These are phyloP conservation scores for Synergus gifuensis DNA, from an alignment of 2,888 invertebrate genomes.

Conservation along the genomic window DNA sequence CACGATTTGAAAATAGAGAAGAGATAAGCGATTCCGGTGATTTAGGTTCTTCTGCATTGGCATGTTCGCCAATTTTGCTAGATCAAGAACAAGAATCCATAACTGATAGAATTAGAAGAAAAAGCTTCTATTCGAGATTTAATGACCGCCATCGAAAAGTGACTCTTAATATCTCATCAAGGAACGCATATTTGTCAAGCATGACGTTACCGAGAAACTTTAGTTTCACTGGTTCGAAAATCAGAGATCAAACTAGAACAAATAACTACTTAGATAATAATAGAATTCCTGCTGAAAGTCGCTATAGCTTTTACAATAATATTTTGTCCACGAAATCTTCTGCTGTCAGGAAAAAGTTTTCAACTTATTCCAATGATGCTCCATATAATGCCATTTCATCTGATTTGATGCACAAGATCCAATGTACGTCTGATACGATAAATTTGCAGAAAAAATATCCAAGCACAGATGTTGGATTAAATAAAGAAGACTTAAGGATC, in stretches of 20 bases:
- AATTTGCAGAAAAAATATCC: not conserved
- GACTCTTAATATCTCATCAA: constrained; percentile 79
- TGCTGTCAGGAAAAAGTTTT: not conserved
- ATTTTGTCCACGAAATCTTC: not conserved
- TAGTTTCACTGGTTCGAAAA: constrained; percentile 61
- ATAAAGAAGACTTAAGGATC: not conserved
- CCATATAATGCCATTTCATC: not conserved
- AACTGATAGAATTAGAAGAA: constrained; percentile 90
- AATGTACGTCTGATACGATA: not conserved
- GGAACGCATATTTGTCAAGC: constrained; percentile 42
- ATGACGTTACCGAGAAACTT: constrained; percentile 77
- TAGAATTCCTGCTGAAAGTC: not conserved
- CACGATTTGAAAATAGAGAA: not conserved
- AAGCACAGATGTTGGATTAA: not conserved
- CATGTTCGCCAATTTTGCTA: constrained; percentile 63
- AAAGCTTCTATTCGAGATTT: constrained; percentile 93
- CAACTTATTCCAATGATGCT: not conserved
- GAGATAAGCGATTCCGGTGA: constrained; percentile 61
- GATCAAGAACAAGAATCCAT: constrained; percentile 83
- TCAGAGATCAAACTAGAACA: not conserved
- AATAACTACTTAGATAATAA: not conserved
- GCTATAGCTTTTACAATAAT: constrained; percentile 9
- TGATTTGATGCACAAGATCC: not conserved
- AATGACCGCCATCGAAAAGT: constrained; percentile 90
- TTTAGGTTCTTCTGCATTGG: constrained; percentile 78